Conservation (phyloP, 2,797 vertebrate genomes). For the Rhabdomys pumilio region DNA sequence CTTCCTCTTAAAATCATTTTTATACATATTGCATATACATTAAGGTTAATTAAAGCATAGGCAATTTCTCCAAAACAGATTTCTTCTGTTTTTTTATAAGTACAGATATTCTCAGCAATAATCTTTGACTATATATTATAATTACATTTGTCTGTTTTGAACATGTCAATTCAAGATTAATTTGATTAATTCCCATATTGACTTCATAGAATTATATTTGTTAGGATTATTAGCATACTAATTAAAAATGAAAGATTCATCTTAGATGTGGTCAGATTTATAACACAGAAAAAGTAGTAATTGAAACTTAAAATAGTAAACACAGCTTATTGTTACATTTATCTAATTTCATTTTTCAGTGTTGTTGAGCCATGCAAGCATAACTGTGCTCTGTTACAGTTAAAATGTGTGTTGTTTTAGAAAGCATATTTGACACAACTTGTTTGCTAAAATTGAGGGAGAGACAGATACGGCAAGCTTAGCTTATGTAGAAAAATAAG, state of each 20-base stretch:
- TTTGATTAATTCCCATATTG: constrained; percentile 4
- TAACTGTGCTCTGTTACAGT: neutral
- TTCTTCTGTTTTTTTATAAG: constrained; percentile 16
- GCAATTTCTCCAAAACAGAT: neutral
- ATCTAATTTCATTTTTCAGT: neutral
- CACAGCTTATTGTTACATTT: neutral
- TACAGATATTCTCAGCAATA: constrained; percentile 31
- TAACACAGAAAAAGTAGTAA: constrained; percentile 24
- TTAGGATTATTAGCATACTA: constrained; percentile 69
- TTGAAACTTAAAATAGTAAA: constrained; percentile 53
- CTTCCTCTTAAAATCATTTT: neutral
- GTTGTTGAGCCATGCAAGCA: neutral
- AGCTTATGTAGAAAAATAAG: neutral
- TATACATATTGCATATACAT: constrained; percentile 57
- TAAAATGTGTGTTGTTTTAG: neutral
- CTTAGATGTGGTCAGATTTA: constrained; percentile 41
- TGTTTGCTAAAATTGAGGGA: neutral
- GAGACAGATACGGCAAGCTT: neutral
- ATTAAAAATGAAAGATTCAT: constrained; percentile 52
- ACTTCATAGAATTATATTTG: constrained; percentile 52
- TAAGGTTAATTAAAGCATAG: neutral
- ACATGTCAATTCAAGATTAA: neutral
- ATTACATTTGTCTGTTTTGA: neutral
- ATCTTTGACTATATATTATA: neutral
- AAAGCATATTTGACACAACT: neutral